Conservation (phyloP, 2,888 invertebrate species). For the Hedychridium roseum region DNA sequence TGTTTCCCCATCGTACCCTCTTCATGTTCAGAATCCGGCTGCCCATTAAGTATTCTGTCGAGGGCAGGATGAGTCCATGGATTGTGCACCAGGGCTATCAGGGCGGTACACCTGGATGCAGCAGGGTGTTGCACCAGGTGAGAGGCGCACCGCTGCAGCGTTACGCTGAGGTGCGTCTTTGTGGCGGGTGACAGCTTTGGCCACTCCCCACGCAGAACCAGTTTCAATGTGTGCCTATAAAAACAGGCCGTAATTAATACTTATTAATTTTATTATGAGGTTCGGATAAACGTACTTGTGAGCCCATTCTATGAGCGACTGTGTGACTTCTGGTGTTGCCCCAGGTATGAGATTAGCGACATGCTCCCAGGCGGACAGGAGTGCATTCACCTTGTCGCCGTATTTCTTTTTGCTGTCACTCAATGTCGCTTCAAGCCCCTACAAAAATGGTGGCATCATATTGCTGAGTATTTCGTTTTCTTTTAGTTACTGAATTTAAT, state of each 20-base stretch:
- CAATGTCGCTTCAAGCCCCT: slow-evolving; percentile 64
- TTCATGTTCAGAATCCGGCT: slow-evolving; percentile 60
- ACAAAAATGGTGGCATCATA: too few species aligned
- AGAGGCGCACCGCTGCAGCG: slow-evolving; percentile 63
- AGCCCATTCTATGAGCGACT: slow-evolving; percentile 63
- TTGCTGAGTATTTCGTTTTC: too few species aligned
- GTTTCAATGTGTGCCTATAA: slow-evolving; percentile 58
- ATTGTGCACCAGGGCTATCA: slow-evolving; percentile 68
- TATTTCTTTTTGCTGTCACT: slow-evolving; percentile 65
- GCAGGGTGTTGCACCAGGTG: slow-evolving; percentile 62
- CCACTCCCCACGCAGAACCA: slow-evolving; percentile 69
- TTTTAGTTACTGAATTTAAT: too few species aligned
- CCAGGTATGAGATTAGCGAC: slow-evolving; percentile 61
- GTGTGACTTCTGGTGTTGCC: slow-evolving; percentile 59
- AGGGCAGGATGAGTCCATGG: slow-evolving; percentile 66
- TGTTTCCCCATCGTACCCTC: slow-evolving; percentile 57
- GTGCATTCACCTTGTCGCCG: slow-evolving; percentile 64
- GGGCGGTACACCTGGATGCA: slow-evolving; percentile 68
- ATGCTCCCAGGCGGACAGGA: slow-evolving; percentile 65
- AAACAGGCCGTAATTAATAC: too few species aligned
- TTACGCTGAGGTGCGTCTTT: slow-evolving; percentile 63
- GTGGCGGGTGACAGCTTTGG: slow-evolving; percentile 64
- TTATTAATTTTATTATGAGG: neutral
- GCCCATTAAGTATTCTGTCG: slow-evolving; percentile 61
- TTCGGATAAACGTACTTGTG: slow-evolving; percentile 55